Base-by-base conservation (phyloP, 2,888 invertebrate genomes). In the Halictus ligatus region DNA sequence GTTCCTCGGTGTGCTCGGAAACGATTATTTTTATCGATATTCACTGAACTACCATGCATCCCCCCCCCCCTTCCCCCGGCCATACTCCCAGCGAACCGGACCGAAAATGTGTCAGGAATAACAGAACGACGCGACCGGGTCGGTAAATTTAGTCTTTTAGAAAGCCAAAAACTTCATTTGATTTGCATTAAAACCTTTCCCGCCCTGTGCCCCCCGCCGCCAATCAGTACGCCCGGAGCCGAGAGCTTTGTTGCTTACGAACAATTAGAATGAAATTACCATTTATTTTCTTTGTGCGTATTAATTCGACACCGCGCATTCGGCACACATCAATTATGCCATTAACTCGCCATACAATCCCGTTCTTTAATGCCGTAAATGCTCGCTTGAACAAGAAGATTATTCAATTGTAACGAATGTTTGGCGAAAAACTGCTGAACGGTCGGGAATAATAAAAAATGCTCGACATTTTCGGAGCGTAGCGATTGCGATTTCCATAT, bases 21-120 rank as follows among this genome's bases (percentile, higher is more conserved):
- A 69, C 77, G 81, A 77, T 84, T 74, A 84, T 84, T 84, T 84
- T 80, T 77, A 77, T 84, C 81, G 81, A 84, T 78, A 81, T 81
- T 78, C 81, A 78, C 58, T 76, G 76, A 54, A 54, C 64, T 54
- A 54, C 74, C 21, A 69, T 50, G 43, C 50, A 40, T 74, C 67
- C 75, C 21, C 77, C 35, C 5, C 35, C 4, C 35, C 35, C 35
- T 5, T 35, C 35, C 35, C 35, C 35, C 4, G 4, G 5, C 35
- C 35, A 3, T 0, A 35, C 5, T 35, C 5, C 35, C 35, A 35
- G 48, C n/a, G 25, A n/a, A 29, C 15, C 67, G 43, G n/a, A 10
- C 35, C 43, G 72, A 74, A 84, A 84, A 83, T 83, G 74, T 77
- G 81, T 81, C 77, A 69, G 80, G 81, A 81, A 81, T 84, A 81